phyloP scores from a whole-genome alignment of 1,140 invertebrate species.

The Adoxophyes honmai region DNA sequence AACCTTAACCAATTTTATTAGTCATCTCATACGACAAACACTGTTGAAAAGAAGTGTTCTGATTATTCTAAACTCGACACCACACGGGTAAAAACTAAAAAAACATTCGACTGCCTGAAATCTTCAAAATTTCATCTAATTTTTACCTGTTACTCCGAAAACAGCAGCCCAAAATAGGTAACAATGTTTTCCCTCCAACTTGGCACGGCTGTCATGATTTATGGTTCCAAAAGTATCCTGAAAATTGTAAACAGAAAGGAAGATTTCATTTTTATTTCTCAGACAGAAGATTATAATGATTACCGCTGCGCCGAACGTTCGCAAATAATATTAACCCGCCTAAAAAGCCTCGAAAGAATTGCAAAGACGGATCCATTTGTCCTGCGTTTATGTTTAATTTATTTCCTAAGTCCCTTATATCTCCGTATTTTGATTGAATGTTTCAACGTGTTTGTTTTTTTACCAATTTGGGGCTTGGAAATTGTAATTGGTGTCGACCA shows the following conservation, averaged over 20 bases:
- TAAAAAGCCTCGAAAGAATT: neutral
- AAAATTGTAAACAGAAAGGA: constrained; percentile 26
- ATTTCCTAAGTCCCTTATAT: neutral
- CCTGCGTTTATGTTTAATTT: neutral
- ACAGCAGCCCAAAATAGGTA: neutral
- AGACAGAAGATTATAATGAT: constrained; percentile 33
- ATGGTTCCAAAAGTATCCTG: neutral
- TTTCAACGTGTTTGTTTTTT: neutral
- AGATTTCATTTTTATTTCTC: constrained; percentile 26
- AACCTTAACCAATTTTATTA: no score
- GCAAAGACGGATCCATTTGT: neutral
- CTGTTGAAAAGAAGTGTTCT: no score
- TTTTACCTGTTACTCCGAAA: neutral
- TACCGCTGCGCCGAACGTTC: constrained; percentile 15
- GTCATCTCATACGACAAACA: no score
- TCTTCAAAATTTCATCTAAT: no score
- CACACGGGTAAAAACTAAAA: no score
- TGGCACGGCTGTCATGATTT: no score
- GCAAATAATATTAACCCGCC: neutral
- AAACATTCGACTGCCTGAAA: no score
- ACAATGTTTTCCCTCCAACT: neutral
- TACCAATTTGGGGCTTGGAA: neutral
- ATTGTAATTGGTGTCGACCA: no score
- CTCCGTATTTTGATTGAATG: neutral
- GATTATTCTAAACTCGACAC: no score